Evolutionary conservation across 2,888 invertebrate genomes (phyloP).

Genomic region (Tipula vernalis): DNA sequence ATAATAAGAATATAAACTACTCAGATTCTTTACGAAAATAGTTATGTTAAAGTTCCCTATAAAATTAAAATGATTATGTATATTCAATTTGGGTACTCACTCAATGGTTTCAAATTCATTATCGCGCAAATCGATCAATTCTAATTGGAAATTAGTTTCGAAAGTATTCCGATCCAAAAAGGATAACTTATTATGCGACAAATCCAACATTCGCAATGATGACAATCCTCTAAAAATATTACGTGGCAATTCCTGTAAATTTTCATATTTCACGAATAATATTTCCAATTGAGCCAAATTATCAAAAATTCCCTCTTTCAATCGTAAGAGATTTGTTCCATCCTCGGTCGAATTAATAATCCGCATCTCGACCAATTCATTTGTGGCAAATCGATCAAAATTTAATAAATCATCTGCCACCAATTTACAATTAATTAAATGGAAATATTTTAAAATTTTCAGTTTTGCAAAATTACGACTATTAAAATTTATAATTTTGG

Average conservation of each 20-base stretch:
- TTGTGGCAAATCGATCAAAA: not conserved
- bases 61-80: not conserved
- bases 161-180: not conserved
- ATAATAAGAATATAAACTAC: too few species aligned
- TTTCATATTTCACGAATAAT: not conserved
- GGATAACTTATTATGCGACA: not conserved
- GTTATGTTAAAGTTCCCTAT: not conserved
- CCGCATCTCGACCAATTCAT: not conserved
- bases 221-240: not conserved
- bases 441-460: not conserved
- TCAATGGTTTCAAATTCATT: not conserved
- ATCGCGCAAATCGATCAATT: not conserved
- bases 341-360: not conserved
- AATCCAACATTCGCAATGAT: not conserved
- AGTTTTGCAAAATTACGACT: not conserved
- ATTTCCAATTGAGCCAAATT: not conserved
- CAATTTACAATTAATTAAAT: not conserved
- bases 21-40: too few species aligned
- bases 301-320: not conserved
- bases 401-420: not conserved
- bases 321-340: not conserved
- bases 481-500: not conserved
- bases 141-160: not conserved
- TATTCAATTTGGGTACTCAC: not conserved
- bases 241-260: not conserved